phyloP scores from a whole-genome alignment of 2,888 invertebrate species.

The Neocrepidodera transversa region DNA sequence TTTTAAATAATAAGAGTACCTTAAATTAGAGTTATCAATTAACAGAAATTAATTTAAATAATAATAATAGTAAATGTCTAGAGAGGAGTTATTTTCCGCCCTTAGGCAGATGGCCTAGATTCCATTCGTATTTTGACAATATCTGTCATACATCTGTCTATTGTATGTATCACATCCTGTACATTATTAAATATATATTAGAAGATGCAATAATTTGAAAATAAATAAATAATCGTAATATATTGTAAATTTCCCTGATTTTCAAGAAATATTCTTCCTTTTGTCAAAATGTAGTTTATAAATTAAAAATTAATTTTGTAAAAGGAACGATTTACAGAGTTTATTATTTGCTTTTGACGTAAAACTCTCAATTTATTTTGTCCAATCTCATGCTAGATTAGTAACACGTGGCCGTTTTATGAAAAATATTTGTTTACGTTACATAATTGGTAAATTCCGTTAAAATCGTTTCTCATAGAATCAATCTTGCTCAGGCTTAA shows the following conservation, averaged over 20 bases:
- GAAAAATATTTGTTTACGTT: too few relatives aligned
- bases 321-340: constrained; percentile 1
- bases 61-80: too few relatives aligned
- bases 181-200: constrained; percentile 21
- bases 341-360: neutral
- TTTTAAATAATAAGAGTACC: too few relatives aligned
- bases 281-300: constrained; percentile 1
- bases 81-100: constrained; percentile 15
- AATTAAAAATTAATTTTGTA: constrained; percentile 7
- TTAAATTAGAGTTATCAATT: too few relatives aligned
- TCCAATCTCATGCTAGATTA: too few relatives aligned
- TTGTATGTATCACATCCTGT: constrained; percentile 16
- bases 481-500: constrained; percentile 20
- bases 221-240: constrained; percentile 1
- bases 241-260: constrained; percentile 2
- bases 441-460: constrained; percentile 1
- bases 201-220: constrained; percentile 21
- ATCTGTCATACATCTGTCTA: neutral
- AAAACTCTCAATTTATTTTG: too few relatives aligned
- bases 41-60: too few relatives aligned
- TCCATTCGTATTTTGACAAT: neutral
- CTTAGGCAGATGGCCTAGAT: neutral
- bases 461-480: constrained; percentile 6
- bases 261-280: constrained; percentile 5
- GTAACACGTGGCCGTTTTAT: too few relatives aligned